Percentiles rank a stretch among this genome's conserved stretches.
Conservation (phyloP, 2,113 vertebrate genomes). For the Aptenodytes forsteri region DNA sequence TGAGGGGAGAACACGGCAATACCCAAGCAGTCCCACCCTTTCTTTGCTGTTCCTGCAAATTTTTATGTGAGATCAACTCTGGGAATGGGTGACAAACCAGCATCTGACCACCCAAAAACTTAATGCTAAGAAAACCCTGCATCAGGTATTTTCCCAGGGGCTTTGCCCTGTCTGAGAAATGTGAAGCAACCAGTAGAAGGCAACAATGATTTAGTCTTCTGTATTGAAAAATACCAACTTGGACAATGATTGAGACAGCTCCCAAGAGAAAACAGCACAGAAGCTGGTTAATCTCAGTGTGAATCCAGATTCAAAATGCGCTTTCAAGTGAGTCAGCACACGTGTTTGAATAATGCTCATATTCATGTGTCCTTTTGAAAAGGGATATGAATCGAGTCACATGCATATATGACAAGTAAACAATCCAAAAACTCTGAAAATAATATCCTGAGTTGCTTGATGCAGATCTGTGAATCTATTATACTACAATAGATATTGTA, state of each 20-base stretch:
- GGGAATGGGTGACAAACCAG: background rate
- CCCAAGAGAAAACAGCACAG: background rate
- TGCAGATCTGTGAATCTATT: slow-evolving; percentile 3
- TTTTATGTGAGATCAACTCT: background rate
- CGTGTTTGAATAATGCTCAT: background rate
- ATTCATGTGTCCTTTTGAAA: background rate
- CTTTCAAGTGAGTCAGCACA: background rate
- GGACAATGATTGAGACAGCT: background rate
- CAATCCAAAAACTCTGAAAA: background rate
- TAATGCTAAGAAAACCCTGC: background rate
- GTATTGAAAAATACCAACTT: background rate
- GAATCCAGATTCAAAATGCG: background rate
- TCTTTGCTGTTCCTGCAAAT: background rate
- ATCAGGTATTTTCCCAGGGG: background rate
- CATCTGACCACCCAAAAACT: background rate
- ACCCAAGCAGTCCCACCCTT: background rate
- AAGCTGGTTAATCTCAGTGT: background rate
- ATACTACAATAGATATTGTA: background rate
- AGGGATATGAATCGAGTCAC: background rate
- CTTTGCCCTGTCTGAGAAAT: background rate
- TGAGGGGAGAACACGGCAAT: background rate
- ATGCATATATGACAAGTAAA: background rate
- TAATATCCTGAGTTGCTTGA: background rate
- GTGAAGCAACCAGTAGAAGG: background rate
- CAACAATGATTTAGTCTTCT: background rate